Base-by-base conservation (phyloP, 2,113 vertebrate species). In the Azemiops feae region DNA sequence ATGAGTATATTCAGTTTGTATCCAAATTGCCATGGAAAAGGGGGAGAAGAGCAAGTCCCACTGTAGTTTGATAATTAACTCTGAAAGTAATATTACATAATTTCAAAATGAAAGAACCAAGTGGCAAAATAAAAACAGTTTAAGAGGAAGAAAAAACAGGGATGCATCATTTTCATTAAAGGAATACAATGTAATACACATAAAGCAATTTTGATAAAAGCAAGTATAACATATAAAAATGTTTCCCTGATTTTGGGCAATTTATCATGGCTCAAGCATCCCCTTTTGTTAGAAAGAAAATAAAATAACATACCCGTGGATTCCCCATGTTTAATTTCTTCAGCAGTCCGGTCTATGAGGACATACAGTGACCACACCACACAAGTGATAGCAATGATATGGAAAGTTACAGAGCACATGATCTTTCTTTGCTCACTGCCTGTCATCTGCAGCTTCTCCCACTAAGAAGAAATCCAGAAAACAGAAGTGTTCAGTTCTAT, bases 401-500 rank as follows among this genome's bases (percentile, higher is more conserved):
- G 99, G 97, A 99, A 99, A 50, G 98, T 99, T 95, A 99, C 99
- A 0, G 99, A 99, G 96, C 99, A 99, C 98, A 99, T 98, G 94
- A 99, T 99, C 98, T 99, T 99, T 97, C 99, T 98, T 94, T 99
- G 98, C 97, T 99, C 99, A 0, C 99, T 99, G 88, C 99, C 97
- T 0, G 99, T 99, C 99, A 99, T 99, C 98, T 99, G 99, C 94
- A 99, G 97, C 96, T 99, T 99, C 97, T 99, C 99, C 99, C 99
- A 99, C 99, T 99, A 97, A 45, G 86, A 96, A 95, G 94, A 94
- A 95, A 96, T 1, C 89, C 93, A 69, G 25, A 88, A 94, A 89
- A 45, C 47, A 95, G 53, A 95, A 50, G 18, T 39, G 6, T 81
- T 81, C 69, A 81, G 18, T 81, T 81, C 50, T 95, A 87, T 92